phyloP scores from a whole-genome alignment of 2,888 invertebrate genomes.

The Timandra comae region DNA sequence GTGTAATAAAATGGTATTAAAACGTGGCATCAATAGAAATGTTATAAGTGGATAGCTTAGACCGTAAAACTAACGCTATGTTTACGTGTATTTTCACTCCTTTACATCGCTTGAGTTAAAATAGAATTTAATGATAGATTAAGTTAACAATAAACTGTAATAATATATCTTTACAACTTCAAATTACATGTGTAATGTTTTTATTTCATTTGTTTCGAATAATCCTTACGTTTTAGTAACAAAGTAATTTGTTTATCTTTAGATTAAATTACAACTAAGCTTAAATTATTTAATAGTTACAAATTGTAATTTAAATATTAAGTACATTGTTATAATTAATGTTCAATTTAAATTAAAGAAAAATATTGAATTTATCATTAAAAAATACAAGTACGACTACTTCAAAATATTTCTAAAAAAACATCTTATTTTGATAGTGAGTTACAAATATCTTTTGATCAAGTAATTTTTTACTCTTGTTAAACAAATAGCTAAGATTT shows the following conservation, averaged over 20 bases:
- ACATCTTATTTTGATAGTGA: too few species aligned
- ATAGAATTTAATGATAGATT: not conserved
- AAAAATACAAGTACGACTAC: too few species aligned
- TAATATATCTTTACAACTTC: constrained; percentile 9
- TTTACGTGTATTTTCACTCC: not conserved
- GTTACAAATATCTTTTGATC: too few species aligned
- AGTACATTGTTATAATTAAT: too few species aligned
- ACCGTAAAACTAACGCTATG: constrained; percentile 2
- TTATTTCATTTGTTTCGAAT: not conserved
- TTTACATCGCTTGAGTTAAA: not conserved
- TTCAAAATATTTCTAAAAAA: too few species aligned
- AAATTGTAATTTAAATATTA: too few species aligned
- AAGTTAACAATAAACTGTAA: not conserved
- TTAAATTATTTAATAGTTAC: too few species aligned
- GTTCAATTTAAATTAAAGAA: too few species aligned
- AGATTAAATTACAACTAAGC: too few species aligned
- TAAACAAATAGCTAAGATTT: too few species aligned
- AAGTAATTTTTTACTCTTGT: too few species aligned
- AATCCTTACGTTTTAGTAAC: not conserved
- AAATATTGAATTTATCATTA: too few species aligned
- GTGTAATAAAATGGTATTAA: constrained; percentile 12
- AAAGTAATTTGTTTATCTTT: not conserved
- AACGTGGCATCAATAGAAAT: constrained; percentile 8
- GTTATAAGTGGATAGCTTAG: constrained; percentile 2
- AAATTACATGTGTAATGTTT: not conserved